Percentiles rank a stretch among this genome's conserved stretches.
These are phyloP conservation scores for Syngnathoides biaculeatus DNA, from an alignment of 2,113 vertebrate species.

Conservation along the genomic window DNA sequence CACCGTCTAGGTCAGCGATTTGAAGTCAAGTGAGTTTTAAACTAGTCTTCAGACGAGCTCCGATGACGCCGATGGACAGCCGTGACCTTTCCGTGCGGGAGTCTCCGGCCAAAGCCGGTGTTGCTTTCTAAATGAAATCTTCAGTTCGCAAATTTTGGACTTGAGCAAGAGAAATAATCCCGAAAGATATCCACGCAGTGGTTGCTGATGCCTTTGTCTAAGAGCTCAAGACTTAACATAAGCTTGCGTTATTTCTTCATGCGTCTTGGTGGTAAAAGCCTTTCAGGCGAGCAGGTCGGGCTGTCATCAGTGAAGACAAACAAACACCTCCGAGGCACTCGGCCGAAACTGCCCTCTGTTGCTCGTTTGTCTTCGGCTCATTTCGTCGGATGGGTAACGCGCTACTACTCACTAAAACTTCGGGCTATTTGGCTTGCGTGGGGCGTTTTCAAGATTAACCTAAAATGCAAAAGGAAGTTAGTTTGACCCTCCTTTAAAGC, in stretches of 20 bases:
- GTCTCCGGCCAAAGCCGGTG: conserved; percentile 30
- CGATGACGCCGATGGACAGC: conserved; percentile 55
- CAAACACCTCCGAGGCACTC: conserved; percentile 70
- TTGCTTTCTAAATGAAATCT: conserved; percentile 54
- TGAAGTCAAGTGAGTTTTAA: conserved; percentile 68
- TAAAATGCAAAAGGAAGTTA: not conserved
- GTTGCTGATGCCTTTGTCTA: not conserved
- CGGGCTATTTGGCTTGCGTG: not conserved
- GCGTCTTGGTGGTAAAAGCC: conserved; percentile 48
- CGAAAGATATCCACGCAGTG: not conserved
- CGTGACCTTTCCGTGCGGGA: conserved; percentile 60
- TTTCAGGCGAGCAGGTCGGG: conserved; percentile 73
- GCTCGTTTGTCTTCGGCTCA: conserved; percentile 13
- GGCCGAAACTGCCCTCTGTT: conserved; percentile 57
- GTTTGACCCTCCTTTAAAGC: too few species aligned
- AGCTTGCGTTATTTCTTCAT: conserved; percentile 59
- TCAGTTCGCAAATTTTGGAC: not conserved
- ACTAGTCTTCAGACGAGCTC: conserved; percentile 69
- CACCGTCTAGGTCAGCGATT: conserved; percentile 66
- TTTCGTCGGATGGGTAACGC: conserved; percentile 53
- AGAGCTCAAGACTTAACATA: not conserved
- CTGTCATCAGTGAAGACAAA: conserved; percentile 70
- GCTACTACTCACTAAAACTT: not conserved
- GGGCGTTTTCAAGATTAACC: not conserved
- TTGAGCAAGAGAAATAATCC: not conserved